A percentile compares a stretch with the other conserved stretches of the same genome.
These are phyloP conservation scores for Danio jaintianensis DNA, from an alignment of 2,797 vertebrate genomes.

Conservation along the genomic window DNA sequence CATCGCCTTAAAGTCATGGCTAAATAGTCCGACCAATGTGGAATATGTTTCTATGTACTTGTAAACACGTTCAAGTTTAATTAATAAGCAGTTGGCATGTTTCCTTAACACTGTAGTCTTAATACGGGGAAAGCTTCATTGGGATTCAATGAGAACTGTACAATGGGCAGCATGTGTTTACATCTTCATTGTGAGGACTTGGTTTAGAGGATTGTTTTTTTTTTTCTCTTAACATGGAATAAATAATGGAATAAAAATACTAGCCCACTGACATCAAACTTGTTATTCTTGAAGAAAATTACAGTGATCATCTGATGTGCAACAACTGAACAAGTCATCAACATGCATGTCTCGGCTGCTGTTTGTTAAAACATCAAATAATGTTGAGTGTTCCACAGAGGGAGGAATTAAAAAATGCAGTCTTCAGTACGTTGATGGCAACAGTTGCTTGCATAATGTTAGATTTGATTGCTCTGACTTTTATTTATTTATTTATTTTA, in stretches of 20 bases:
- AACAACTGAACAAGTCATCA: slow-evolving; percentile 33
- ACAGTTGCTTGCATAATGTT: slow-evolving; percentile 28
- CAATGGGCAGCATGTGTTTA: slow-evolving; percentile 10
- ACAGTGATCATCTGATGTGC: slow-evolving; percentile 29
- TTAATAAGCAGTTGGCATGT: slow-evolving; percentile 30
- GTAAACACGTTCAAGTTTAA: slow-evolving; percentile 20
- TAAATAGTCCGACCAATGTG: slow-evolving; percentile 7
- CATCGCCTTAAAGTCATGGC: slow-evolving; percentile 33
- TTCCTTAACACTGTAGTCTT: slow-evolving; percentile 7
- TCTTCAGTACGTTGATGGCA: slow-evolving; percentile 11
- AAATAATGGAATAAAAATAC: neutral
- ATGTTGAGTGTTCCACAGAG: neutral
- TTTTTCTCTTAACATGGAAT: neutral
- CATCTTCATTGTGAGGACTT: neutral
- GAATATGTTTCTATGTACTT: slow-evolving; percentile 37
- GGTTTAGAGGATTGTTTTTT: neutral
- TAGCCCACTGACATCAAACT: neutral
- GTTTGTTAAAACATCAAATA: slow-evolving; percentile 29
- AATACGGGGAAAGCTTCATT: neutral
- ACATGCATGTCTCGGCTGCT: neutral
- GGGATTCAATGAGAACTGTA: neutral
- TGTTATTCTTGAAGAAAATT: slow-evolving; percentile 42
- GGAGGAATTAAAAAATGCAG: slow-evolving; percentile 11
- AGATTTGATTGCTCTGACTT: slow-evolving; percentile 41
- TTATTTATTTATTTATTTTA: too few relatives aligned